A percentile compares a stretch with the other conserved stretches of the same genome.
phyloP scores from a whole-genome alignment of 1,140 invertebrate genomes.

The Trichogramma pretiosum region DNA sequence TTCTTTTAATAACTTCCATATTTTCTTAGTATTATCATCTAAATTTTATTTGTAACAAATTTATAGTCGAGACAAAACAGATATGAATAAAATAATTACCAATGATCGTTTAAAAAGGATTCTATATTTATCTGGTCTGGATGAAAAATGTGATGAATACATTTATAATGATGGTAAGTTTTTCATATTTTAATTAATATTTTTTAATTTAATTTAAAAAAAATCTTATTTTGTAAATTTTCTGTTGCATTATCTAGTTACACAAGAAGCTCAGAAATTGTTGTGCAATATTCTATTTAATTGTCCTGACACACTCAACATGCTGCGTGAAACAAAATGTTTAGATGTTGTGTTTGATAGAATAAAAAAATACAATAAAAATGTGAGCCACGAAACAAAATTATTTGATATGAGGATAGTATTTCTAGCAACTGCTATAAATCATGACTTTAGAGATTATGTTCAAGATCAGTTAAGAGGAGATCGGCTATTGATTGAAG shows the following conservation, averaged over 20 bases:
- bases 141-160: too few species aligned
- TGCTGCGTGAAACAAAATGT: conserved; percentile 63
- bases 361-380: conserved; percentile 56
- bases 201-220: not conserved
- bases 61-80: conserved; percentile 64
- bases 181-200: conserved; percentile 1
- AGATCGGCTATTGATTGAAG: conserved; percentile 69
- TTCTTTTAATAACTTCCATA: conserved; percentile 9
- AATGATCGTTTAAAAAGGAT: too few species aligned
- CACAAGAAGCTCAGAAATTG: conserved; percentile 75
- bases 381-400: conserved; percentile 61
- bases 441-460: too few species aligned
- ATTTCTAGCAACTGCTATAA: conserved; percentile 79
- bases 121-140: too few species aligned
- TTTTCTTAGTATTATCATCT: too few species aligned
- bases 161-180: too few species aligned
- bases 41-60: conserved; percentile 11
- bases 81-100: too few species aligned
- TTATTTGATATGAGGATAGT: conserved; percentile 82
- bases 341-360: conserved; percentile 66
- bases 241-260: conserved; percentile 48
- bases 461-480: conserved; percentile 79
- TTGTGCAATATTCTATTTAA: conserved; percentile 85
- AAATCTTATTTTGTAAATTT: conserved; percentile 24
- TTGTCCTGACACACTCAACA: conserved; percentile 57